These are phyloP conservation scores for Pyrocoelia pectoralis DNA, from an alignment of 2,888 invertebrate species.

Conservation along the genomic window DNA sequence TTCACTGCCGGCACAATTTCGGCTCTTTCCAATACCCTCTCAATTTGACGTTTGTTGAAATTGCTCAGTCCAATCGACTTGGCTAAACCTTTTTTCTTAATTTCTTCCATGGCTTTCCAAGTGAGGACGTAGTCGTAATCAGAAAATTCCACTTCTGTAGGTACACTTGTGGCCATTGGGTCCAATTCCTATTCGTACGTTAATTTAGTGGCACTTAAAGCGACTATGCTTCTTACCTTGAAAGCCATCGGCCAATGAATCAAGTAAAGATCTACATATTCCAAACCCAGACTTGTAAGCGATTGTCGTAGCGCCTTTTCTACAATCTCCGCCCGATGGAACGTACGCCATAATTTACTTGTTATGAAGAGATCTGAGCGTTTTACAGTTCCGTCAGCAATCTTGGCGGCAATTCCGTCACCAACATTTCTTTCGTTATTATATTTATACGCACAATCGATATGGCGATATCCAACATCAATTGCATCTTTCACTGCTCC, in stretches of 20 bases:
- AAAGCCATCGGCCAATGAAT: constrained; percentile 93
- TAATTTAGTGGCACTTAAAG: constrained; percentile 47
- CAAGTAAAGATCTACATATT: constrained; percentile 87
- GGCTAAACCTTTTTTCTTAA: constrained; percentile 71
- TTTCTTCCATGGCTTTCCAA: constrained; percentile 78
- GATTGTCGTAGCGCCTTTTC: constrained; percentile 72
- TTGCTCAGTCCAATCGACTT: constrained; percentile 84
- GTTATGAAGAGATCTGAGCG: constrained; percentile 76
- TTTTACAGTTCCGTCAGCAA: constrained; percentile 70
- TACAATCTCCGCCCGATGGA: constrained; percentile 81
- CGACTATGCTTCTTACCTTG: too few relatives aligned
- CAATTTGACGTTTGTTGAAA: constrained; percentile 79
- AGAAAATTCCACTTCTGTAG: not conserved
- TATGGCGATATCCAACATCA: constrained; percentile 77
- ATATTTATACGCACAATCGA: constrained; percentile 79
- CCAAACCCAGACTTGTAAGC: constrained; percentile 74
- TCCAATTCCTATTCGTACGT: not conserved
- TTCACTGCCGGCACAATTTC: constrained; percentile 72
- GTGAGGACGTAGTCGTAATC: constrained; percentile 72
- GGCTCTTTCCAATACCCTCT: constrained; percentile 70
- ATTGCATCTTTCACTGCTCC: constrained; percentile 76
- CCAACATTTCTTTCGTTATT: constrained; percentile 77
- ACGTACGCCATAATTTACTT: constrained; percentile 81
- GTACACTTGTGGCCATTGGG: not conserved
- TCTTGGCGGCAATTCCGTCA: constrained; percentile 68